Percentiles rank a stretch among this genome's conserved stretches.
Evolutionary conservation across 1,140 invertebrate species (phyloP).

Genomic region (Trachymyrmex cornetzi): DNA sequence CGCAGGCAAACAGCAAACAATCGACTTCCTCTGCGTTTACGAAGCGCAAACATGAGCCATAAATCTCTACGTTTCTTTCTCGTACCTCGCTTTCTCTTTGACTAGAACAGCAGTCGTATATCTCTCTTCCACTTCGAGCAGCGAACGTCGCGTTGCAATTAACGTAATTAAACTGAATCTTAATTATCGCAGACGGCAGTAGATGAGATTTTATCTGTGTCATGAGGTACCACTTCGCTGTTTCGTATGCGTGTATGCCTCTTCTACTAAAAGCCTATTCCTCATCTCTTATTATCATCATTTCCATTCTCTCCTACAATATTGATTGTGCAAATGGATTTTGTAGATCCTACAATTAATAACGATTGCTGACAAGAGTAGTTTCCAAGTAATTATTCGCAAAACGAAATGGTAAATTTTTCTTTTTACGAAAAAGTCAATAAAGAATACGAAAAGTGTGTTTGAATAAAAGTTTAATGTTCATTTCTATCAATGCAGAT

Average conservation of each 20-base stretch:
- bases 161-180: slow-evolving; percentile 63
- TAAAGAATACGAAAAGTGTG: background rate
- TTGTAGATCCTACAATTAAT: background rate
- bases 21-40: slow-evolving; percentile 60
- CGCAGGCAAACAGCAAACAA: slow-evolving; percentile 53
- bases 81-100: slow-evolving; percentile 47
- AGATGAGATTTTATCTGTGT: slow-evolving; percentile 54
- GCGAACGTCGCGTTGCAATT: slow-evolving; percentile 58
- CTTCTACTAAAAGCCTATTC: slow-evolving; percentile 16
- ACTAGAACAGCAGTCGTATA: slow-evolving; percentile 52
- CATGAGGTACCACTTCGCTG: background rate
- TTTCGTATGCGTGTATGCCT: background rate
- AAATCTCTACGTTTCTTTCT: slow-evolving; percentile 60
- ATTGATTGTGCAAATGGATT: background rate
- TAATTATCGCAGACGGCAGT: slow-evolving; percentile 46
- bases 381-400: background rate
- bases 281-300: slow-evolving; percentile 20
- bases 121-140: slow-evolving; percentile 24
- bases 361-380: background rate
- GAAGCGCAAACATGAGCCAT: slow-evolving; percentile 59
- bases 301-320: background rate
- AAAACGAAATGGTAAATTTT: background rate
- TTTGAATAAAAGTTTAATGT: background rate
- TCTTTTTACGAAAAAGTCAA: background rate
- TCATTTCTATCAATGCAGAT: too few relatives aligned